Conservation (phyloP, 2,888 invertebrate species). For the Cantharis rufa region DNA sequence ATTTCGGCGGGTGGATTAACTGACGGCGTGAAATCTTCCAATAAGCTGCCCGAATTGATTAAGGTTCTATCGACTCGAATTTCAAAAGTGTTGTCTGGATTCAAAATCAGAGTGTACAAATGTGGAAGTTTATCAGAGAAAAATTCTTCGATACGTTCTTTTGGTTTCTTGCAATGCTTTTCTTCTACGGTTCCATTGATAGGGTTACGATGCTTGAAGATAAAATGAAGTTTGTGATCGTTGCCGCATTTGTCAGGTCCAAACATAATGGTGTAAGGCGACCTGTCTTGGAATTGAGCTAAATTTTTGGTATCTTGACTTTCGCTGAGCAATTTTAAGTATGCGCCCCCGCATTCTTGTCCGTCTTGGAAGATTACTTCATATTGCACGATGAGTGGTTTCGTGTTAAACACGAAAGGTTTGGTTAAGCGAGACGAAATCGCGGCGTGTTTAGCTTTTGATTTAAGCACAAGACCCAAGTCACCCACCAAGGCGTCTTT, state of each 20-base stretch:
- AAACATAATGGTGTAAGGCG: slow-evolving; percentile 99
- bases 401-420: slow-evolving; percentile 81
- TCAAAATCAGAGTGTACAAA: slow-evolving; percentile 78
- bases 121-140: slow-evolving; percentile 94
- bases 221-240: slow-evolving; percentile 89
- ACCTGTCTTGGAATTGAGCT: slow-evolving; percentile 89
- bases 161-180: slow-evolving; percentile 94
- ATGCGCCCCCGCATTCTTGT: slow-evolving; percentile 98
- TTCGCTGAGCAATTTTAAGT: slow-evolving; percentile 87
- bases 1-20: slow-evolving; percentile 95
- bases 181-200: slow-evolving; percentile 86
- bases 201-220: slow-evolving; percentile 95
- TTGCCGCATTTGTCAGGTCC: slow-evolving; percentile 99
- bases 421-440: slow-evolving; percentile 77
- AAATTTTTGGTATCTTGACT: slow-evolving; percentile 72
- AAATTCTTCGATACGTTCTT: slow-evolving; percentile 78
- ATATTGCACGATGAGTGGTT: slow-evolving; percentile 89
- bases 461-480: slow-evolving; percentile 84
- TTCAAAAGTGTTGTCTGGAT: slow-evolving; percentile 79
- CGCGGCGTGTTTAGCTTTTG: slow-evolving; percentile 96
- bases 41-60: slow-evolving; percentile 82
- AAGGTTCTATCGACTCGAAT: slow-evolving; percentile 83
- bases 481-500: slow-evolving; percentile 79
- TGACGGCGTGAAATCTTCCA: slow-evolving; percentile 89
- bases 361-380: slow-evolving; percentile 85